A percentile compares a stretch with the other conserved stretches of the same genome.
These are phyloP conservation scores for Bactericera cockerelli DNA, from an alignment of 1,140 invertebrate genomes.

Conservation along the genomic window DNA sequence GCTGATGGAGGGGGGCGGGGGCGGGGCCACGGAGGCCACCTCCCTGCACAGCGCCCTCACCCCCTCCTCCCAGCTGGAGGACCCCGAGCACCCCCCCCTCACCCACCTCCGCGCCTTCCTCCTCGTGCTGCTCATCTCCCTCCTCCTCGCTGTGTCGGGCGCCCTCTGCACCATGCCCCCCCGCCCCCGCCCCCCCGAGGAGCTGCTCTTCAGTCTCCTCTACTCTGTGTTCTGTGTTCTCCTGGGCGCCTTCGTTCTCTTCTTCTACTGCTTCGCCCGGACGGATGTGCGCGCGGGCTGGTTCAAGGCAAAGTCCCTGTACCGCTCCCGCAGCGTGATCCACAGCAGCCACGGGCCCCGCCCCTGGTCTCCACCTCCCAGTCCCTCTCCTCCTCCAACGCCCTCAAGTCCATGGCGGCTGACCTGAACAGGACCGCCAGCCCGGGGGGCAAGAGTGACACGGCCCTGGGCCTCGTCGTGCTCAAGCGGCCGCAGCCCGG, in stretches of 20 bases:
- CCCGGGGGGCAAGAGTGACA: conserved; percentile 33
- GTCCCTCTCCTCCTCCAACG: neutral
- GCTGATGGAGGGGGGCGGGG: conserved; percentile 37
- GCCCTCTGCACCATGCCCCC: conserved; percentile 50
- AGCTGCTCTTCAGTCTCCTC: conserved; percentile 58
- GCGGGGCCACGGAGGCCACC: conserved; percentile 31
- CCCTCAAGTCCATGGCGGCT: conserved; percentile 33
- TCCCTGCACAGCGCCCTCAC: conserved; percentile 44
- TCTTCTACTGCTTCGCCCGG: conserved; percentile 70
- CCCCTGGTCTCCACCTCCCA: conserved; percentile 16
- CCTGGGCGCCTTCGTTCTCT: conserved; percentile 64
- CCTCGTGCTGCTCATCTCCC: conserved; percentile 55
- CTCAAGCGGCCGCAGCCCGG: conserved; percentile 43
- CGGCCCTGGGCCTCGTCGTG: conserved; percentile 35
- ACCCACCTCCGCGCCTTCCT: conserved; percentile 65
- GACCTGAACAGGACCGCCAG: conserved; percentile 25
- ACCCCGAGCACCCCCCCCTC: conserved; percentile 62
- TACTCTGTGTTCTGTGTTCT: conserved; percentile 53
- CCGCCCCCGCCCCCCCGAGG: conserved; percentile 47
- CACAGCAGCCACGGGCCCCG: conserved; percentile 15
- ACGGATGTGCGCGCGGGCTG: conserved; percentile 64
- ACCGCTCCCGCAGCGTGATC: conserved; percentile 18
- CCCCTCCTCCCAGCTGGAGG: conserved; percentile 55
- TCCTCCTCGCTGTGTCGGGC: conserved; percentile 55
- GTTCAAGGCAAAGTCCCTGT: conserved; percentile 27